A percentile compares a stretch with the other conserved stretches of the same genome.
Evolutionary conservation across 2,113 vertebrate genomes (phyloP).

Genomic region (Gambusia affinis): DNA sequence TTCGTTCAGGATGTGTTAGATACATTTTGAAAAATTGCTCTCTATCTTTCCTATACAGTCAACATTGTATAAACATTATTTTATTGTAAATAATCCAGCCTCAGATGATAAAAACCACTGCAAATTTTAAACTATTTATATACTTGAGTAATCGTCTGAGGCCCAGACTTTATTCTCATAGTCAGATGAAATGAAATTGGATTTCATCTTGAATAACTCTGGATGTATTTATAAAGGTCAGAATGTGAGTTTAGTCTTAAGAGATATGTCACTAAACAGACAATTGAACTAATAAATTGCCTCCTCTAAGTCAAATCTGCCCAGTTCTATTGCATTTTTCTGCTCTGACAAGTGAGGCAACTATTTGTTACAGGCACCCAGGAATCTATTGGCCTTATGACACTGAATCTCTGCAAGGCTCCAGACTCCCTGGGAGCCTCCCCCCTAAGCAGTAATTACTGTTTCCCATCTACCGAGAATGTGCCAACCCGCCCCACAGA

Average conservation of each 20-base stretch:
- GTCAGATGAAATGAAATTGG: neutral
- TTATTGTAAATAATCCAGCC: conserved; percentile 6
- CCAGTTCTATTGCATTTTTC: conserved; percentile 32
- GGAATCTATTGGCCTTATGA: conserved; percentile 64
- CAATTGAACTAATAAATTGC: conserved; percentile 41
- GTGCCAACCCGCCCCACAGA: conserved; percentile 47
- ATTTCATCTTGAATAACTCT: conserved; percentile 52
- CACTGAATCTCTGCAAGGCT: conserved; percentile 61
- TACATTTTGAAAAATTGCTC: conserved; percentile 16
- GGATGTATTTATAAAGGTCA: conserved; percentile 27
- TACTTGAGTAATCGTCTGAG: conserved; percentile 28
- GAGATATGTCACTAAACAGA: conserved; percentile 47
- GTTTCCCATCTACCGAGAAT: conserved; percentile 59
- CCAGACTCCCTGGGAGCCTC: conserved; percentile 43
- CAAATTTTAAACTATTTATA: conserved; percentile 27
- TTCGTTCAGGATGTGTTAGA: conserved; percentile 21
- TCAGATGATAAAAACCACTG: conserved; percentile 20
- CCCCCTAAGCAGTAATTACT: conserved; percentile 62
- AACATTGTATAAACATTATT: neutral
- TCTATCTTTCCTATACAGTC: neutral
- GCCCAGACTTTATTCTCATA: neutral
- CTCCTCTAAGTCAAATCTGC: conserved; percentile 43
- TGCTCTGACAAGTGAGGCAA: conserved; percentile 43
- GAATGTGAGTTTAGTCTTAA: conserved; percentile 29
- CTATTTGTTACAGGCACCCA: conserved; percentile 52